Percentiles rank a stretch among this genome's conserved stretches.
Conservation (phyloP, 2,113 vertebrate genomes). For the Neopipo cinnamomea region DNA sequence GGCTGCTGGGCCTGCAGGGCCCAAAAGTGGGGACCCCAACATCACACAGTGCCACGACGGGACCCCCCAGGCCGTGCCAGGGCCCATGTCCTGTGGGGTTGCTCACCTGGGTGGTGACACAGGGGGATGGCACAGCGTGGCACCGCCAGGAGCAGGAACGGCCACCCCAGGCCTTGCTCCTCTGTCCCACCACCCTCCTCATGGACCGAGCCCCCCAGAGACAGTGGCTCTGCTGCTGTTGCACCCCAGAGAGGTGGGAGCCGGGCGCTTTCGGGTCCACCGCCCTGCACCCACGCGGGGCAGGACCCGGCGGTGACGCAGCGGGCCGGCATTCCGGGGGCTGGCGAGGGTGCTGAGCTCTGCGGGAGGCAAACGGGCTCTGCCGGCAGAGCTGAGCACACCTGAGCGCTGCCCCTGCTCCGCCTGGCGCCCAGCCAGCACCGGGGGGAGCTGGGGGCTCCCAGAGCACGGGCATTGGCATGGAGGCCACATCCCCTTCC, state of each 20-base stretch:
- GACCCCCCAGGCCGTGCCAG: accelerated
- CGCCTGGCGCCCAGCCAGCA: neutral
- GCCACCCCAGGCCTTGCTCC: neutral
- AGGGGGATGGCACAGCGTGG: accelerated
- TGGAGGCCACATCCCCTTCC: neutral
- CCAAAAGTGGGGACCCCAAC: neutral
- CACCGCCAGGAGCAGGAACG: accelerated
- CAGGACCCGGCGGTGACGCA: neutral
- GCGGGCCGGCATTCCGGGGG: neutral
- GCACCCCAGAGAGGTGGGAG: neutral
- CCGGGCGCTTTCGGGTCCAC: accelerated
- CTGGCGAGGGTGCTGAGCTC: neutral
- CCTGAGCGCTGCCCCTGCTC: neutral
- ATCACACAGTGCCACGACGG: accelerated
- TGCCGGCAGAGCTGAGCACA: neutral
- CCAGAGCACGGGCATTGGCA: neutral
- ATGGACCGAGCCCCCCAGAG: neutral
- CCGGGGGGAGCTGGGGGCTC: neutral
- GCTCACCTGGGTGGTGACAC: accelerated
- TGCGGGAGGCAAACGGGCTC: neutral
- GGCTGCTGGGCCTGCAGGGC: neutral
- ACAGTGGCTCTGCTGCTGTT: accelerated
- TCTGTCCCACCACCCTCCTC: neutral
- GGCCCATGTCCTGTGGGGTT: neutral
- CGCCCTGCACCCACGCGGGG: slow-evolving; percentile 18